phyloP scores from a whole-genome alignment of 2,888 invertebrate species.

The Silvanus unidentatus region DNA sequence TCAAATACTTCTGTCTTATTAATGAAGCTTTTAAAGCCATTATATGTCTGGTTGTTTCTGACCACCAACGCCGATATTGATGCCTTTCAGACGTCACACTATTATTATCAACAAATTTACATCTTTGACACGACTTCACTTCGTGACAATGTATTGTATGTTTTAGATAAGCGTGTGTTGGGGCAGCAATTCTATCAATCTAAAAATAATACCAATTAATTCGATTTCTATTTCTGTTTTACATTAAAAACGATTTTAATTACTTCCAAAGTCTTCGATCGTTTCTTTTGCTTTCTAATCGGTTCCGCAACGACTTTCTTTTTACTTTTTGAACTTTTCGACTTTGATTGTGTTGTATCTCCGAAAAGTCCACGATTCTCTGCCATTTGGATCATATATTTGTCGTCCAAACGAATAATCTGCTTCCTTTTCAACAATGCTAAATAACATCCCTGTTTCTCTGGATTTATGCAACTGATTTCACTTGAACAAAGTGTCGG shows the following conservation, averaged over 20 bases:
- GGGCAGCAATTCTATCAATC: slow-evolving; percentile 61
- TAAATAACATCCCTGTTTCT: slow-evolving; percentile 60
- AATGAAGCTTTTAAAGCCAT: slow-evolving; percentile 34
- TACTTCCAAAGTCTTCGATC: slow-evolving; percentile 36
- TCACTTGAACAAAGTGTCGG: slow-evolving; percentile 55
- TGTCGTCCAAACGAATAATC: slow-evolving; percentile 70
- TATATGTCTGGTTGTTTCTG: slow-evolving; percentile 41
- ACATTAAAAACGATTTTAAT: too few species aligned
- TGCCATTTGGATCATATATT: slow-evolving; percentile 79
- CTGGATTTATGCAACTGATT: slow-evolving; percentile 45
- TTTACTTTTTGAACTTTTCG: slow-evolving; percentile 41
- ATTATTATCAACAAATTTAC: slow-evolving; percentile 16
- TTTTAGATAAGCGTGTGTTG: slow-evolving; percentile 59
- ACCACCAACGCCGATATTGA: slow-evolving; percentile 42
- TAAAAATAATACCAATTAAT: slow-evolving; percentile 28
- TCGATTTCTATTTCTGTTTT: neutral
- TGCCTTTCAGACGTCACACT: slow-evolving; percentile 18
- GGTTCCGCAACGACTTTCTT: slow-evolving; percentile 39
- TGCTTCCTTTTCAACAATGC: slow-evolving; percentile 65
- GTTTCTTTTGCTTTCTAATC: slow-evolving; percentile 30
- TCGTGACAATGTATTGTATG: slow-evolving; percentile 41
- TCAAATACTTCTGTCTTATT: slow-evolving; percentile 36
- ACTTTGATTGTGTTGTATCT: slow-evolving; percentile 35
- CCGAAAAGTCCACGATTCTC: slow-evolving; percentile 74
- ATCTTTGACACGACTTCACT: slow-evolving; percentile 23